Percentiles rank a stretch among this genome's conserved stretches.
phyloP scores from a whole-genome alignment of 2,113 vertebrate genomes.

The Urocynchramus pylzowi region DNA sequence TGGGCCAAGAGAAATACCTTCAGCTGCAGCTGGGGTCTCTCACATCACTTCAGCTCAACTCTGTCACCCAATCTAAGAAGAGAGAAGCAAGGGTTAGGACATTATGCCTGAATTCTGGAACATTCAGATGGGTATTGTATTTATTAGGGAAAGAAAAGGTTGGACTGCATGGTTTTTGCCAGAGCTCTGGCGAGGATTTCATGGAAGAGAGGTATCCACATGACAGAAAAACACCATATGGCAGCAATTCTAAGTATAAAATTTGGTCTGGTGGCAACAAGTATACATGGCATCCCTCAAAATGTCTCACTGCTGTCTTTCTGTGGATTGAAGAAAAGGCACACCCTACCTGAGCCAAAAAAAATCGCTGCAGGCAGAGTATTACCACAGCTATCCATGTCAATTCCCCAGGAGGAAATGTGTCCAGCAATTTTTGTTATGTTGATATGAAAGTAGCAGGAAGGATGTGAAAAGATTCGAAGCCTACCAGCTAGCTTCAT shows the following conservation, averaged over 20 bases:
- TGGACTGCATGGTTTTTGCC: not conserved
- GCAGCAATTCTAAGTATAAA: not conserved
- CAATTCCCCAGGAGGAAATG: not conserved
- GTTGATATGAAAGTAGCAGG: not conserved
- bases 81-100: not conserved
- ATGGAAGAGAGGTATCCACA: not conserved
- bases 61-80: not conserved
- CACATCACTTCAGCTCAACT: not conserved
- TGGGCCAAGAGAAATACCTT: not conserved
- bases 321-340: not conserved
- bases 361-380: not conserved
- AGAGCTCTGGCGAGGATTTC: not conserved
- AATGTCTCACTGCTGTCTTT: not conserved
- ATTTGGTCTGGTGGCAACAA: not conserved
- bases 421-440: not conserved
- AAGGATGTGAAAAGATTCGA: not conserved
- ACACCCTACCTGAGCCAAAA: not conserved
- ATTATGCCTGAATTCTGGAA: not conserved
- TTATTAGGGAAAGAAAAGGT: not conserved
- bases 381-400: not conserved
- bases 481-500: not conserved
- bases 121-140: not conserved
- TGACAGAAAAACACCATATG: not conserved
- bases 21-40: not conserved
- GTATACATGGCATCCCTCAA: not conserved